phyloP scores from a whole-genome alignment of 2,797 vertebrate species.

The Tiaroga cobitis region DNA sequence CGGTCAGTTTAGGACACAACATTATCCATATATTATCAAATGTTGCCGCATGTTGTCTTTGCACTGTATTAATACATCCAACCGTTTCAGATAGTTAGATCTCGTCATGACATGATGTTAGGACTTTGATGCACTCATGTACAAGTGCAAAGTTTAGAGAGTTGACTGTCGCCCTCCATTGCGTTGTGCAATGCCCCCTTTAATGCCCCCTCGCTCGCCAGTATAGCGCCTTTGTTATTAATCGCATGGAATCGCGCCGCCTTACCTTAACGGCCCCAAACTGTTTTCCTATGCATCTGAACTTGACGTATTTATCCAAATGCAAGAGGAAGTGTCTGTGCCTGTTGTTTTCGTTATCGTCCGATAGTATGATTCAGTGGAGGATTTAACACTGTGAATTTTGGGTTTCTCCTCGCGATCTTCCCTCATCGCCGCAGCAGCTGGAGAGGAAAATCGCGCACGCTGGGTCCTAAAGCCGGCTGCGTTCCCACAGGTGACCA shows the following conservation, averaged over 20 bases:
- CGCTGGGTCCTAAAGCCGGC: constrained; percentile 87
- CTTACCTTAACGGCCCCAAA: constrained; percentile 82
- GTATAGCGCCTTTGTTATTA: constrained; percentile 87
- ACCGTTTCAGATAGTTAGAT: constrained; percentile 43
- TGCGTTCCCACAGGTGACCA: constrained; percentile 80
- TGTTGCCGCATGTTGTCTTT: constrained; percentile 35
- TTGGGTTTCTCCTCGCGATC: constrained; percentile 83
- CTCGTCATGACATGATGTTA: constrained; percentile 46
- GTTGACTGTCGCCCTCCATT: constrained; percentile 76
- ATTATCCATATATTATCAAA: constrained; percentile 49
- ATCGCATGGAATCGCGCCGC: constrained; percentile 83
- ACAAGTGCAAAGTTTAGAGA: constrained; percentile 83
- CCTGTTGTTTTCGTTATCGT: constrained; percentile 64
- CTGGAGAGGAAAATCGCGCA: constrained; percentile 87
- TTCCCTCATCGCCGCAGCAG: constrained; percentile 88
- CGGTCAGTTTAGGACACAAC: constrained; percentile 47
- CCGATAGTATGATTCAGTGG: constrained; percentile 67
- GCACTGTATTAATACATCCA: constrained; percentile 3
- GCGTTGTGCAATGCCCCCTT: constrained; percentile 83
- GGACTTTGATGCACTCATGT: constrained; percentile 47
- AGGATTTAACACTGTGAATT: constrained; percentile 77
- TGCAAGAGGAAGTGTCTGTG: constrained; percentile 30
- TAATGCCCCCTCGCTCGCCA: constrained; percentile 84
- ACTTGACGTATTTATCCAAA: constrained; percentile 34
- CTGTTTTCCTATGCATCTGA: constrained; percentile 60